These are phyloP conservation scores for Microplitis deprimator DNA, from an alignment of 2,888 invertebrate species.

Conservation along the genomic window DNA sequence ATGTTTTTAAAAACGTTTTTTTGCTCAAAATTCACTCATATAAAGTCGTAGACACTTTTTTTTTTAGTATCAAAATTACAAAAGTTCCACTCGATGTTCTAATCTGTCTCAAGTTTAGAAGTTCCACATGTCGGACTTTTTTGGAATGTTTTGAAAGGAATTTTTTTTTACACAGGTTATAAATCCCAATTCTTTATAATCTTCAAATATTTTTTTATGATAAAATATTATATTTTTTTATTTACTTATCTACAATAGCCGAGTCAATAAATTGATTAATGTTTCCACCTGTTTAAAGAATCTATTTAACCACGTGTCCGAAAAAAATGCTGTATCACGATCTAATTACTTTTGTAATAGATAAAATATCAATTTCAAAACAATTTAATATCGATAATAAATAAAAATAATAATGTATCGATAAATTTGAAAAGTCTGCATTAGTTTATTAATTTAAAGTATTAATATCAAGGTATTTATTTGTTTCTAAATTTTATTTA, in stretches of 20 bases:
- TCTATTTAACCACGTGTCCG: not conserved
- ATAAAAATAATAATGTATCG: not conserved
- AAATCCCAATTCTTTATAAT: not conserved
- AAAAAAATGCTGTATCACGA: not conserved
- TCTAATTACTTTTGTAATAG: not conserved
- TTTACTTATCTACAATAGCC: not conserved
- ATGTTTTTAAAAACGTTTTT: no score
- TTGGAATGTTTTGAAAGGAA: no score
- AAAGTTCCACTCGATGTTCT: no score
- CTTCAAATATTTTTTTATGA: not conserved
- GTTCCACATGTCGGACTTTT: no score
- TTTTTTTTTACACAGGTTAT: not conserved
- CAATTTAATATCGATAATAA: not conserved
- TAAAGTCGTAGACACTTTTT: no score
- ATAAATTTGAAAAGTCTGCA: not conserved
- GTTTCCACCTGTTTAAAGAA: not conserved
- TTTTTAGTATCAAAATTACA: no score
- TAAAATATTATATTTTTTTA: slow-evolving; percentile 8
- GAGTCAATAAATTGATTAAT: not conserved
- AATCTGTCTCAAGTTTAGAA: no score
- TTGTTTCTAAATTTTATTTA: not conserved
- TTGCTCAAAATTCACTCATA: no score
- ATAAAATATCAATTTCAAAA: not conserved
- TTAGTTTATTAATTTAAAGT: not conserved
- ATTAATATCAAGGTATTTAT: not conserved